Evolutionary conservation across 2,888 invertebrate species (phyloP), one percentile per base, ranked within the genome.

Genomic region (Euplexia lucipara): DNA sequence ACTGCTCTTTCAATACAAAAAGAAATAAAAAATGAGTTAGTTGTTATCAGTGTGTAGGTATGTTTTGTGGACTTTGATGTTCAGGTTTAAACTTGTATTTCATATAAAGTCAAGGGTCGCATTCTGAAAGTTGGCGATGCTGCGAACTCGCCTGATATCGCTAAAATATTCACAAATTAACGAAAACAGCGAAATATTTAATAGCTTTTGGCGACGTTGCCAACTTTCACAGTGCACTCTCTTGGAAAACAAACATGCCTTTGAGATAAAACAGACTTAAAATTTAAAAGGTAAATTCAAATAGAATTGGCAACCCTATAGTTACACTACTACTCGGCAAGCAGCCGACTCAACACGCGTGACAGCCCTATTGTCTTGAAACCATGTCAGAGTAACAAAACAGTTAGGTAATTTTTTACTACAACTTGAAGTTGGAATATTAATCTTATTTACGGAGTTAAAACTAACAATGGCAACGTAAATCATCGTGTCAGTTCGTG

Each of bases 221-320:
- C 26, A 26, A 26, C 26, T 26, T 26, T 26, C 26, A 26, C 26
- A 26, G 5, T 26, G 26, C 26, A 26, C 26, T 5, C 3, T 26
- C 26, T 26, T 26, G 26, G 26, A 26, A 26, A 26, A 26, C 26
- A 26, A 26, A 26, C 26, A 26, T 26, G 26, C 26, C 5, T 26
- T 26, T 26, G 26, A 26, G 12, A 18, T 20, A 44, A 22, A 14
- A 62, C 2, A 32, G 4, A 20, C 8, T 9, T 32, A 14, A 45
- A 22, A 34, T 18, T 6, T 12, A 22, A 22, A 9, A 47, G 1
- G 14, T 41, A 56, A 54, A 54, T 45, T 51, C n/a, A 26, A 26
- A 45, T 42, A 48, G 72, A 72, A 9, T 71, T 77, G 72, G 77
- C 77, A 72, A 76, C 77, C 77, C 72, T 77, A 72, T 37, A 57